Percentiles rank a stretch among this genome's conserved stretches.
Evolutionary conservation across 2,888 invertebrate genomes (phyloP).

Genomic region (Euproctis similis): DNA sequence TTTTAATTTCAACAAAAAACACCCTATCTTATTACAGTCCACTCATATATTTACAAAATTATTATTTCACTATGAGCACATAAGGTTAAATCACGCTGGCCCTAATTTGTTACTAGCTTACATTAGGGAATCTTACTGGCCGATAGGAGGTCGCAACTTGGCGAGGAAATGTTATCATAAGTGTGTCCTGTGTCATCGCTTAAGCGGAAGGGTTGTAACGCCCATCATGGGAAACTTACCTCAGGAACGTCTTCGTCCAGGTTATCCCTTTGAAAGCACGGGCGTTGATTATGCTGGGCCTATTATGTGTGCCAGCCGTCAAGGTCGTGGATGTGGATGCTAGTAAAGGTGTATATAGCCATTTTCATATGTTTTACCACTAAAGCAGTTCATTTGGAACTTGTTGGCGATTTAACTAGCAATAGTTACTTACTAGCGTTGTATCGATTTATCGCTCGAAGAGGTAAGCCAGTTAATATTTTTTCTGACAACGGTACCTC

Average conservation of each 20-base stretch:
- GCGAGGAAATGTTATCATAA: background rate
- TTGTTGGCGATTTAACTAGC: background rate
- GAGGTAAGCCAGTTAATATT: too few relatives aligned
- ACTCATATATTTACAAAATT: background rate
- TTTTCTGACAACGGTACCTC: too few relatives aligned
- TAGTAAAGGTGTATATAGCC: background rate
- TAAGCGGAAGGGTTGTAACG: background rate
- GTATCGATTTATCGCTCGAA: background rate
- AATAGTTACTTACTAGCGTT: background rate
- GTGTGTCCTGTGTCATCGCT: background rate
- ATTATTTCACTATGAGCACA: background rate
- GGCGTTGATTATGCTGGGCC: constrained; percentile 1
- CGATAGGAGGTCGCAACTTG: background rate
- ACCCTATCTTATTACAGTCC: background rate
- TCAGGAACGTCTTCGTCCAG: background rate
- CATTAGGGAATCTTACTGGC: background rate
- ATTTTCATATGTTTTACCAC: background rate
- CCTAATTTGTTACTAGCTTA: background rate
- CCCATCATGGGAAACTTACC: constrained; percentile 1
- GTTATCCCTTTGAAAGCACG: constrained; percentile 1
- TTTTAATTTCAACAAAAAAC: background rate
- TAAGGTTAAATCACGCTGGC: background rate
- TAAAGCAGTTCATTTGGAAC: background rate
- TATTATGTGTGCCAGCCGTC: too few relatives aligned
- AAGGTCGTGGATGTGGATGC: too few relatives aligned